Conservation (phyloP, 2,797 vertebrate species). For the Rhyacichthys aspro region DNA sequence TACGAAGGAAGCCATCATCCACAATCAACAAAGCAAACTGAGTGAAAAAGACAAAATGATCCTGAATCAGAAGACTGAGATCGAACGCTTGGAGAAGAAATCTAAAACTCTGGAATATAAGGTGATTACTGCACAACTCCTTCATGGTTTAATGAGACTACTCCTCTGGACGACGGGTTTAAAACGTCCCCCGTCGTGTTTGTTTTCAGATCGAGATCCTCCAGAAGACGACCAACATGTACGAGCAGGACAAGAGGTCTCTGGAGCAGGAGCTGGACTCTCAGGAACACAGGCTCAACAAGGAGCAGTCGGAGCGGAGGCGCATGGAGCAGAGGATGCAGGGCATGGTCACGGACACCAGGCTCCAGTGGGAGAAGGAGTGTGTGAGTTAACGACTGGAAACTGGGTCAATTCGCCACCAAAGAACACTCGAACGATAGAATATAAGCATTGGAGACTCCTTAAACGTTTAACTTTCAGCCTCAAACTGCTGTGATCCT, state of each 20-base stretch:
- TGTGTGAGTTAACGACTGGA: slow-evolving; percentile 89
- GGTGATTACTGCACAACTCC: no score
- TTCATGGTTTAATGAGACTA: no score
- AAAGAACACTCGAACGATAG: no score
- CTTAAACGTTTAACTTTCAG: no score
- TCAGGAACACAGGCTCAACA: slow-evolving; percentile 86
- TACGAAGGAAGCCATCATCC: slow-evolving; percentile 48
- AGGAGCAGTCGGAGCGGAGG: slow-evolving; percentile 87
- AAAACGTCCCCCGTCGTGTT: background rate
- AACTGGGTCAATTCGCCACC: no score
- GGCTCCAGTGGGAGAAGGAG: slow-evolving; percentile 94
- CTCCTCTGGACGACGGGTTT: background rate
- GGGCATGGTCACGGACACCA: slow-evolving; percentile 88
- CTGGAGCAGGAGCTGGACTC: slow-evolving; percentile 90
- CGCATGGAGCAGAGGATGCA: slow-evolving; percentile 89
- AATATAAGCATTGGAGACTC: no score
- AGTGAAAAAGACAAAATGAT: slow-evolving; percentile 88
- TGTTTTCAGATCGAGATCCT: slow-evolving; percentile 89
- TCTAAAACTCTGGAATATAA: slow-evolving; percentile 93
- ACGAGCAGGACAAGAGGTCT: slow-evolving; percentile 90
- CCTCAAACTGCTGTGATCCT: no score
- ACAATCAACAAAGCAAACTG: slow-evolving; percentile 82
- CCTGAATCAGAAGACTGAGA: slow-evolving; percentile 82
- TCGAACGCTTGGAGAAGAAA: slow-evolving; percentile 92
- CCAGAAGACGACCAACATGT: slow-evolving; percentile 92